Conservation (phyloP, 2,797 vertebrate genomes). For the Enteromius thamalakanensis region DNA sequence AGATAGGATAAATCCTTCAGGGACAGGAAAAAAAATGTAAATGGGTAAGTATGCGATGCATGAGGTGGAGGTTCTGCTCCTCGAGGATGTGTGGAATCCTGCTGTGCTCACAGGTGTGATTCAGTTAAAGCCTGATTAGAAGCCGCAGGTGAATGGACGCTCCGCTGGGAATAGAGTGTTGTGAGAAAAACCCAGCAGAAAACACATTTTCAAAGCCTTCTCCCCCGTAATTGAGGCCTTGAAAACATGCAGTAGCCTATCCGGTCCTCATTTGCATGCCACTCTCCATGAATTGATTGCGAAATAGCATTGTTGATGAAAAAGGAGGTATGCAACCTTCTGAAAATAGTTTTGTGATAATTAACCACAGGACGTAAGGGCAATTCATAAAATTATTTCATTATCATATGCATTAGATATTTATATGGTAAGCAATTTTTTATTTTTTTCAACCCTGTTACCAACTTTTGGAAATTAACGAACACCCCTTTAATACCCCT, state of each 20-base stretch:
- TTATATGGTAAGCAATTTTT: neutral
- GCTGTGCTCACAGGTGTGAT: slow-evolving; percentile 35
- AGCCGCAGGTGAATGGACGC: slow-evolving; percentile 11
- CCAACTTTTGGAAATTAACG: neutral
- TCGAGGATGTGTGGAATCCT: slow-evolving; percentile 15
- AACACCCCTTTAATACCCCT: neutral
- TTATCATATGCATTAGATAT: neutral
- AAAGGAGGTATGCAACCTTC: neutral
- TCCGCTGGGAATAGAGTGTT: neutral
- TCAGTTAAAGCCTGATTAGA: slow-evolving; percentile 46
- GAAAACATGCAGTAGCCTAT: neutral
- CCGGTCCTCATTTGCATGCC: slow-evolving; percentile 7
- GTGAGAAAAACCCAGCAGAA: neutral
- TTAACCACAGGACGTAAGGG: neutral
- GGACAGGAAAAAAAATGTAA: neutral
- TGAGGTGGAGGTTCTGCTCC: neutral
- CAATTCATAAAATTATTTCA: neutral
- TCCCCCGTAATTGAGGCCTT: slow-evolving; percentile 2
- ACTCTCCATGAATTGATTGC: neutral
- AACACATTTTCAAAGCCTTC: neutral
- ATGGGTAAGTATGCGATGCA: neutral
- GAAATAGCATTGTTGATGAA: neutral
- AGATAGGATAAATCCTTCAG: slow-evolving; percentile 1
- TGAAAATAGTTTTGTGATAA: neutral
- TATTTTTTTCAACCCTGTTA: neutral